A percentile compares a stretch with the other conserved stretches of the same genome.
Conservation (phyloP, 2,888 invertebrate genomes). For the Andrena flavipes region DNA sequence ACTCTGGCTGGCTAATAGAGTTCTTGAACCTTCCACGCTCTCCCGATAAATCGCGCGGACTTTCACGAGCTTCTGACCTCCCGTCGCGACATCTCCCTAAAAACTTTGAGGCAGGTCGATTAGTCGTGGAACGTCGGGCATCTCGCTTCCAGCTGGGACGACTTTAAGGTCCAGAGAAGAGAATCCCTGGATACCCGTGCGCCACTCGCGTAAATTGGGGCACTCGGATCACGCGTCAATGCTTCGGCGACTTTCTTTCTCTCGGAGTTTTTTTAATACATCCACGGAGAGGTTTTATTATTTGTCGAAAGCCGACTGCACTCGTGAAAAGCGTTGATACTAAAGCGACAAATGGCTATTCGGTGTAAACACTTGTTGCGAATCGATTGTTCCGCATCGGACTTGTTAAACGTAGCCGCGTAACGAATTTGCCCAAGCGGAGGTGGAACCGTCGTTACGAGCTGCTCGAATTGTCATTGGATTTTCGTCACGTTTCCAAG, state of each 20-base stretch:
- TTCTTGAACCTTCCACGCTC: slow-evolving; percentile 55
- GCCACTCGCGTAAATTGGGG: background rate
- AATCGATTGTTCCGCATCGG: slow-evolving; percentile 29
- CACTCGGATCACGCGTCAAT: background rate
- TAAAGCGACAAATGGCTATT: slow-evolving; percentile 15
- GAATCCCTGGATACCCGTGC: background rate
- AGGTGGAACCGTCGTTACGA: background rate
- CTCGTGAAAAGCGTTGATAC: slow-evolving; percentile 5
- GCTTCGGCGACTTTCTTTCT: background rate
- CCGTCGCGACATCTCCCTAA: background rate
- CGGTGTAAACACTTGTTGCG: slow-evolving; percentile 53
- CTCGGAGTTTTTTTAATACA: background rate
- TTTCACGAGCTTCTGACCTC: slow-evolving; percentile 14
- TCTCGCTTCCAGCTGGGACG: background rate
- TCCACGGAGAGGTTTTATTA: background rate
- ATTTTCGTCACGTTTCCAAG: background rate
- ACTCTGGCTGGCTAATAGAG: slow-evolving; percentile 53
- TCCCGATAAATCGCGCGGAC: slow-evolving; percentile 51
- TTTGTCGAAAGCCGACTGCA: background rate
- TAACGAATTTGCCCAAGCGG: slow-evolving; percentile 9
- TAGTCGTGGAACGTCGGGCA: slow-evolving; percentile 18
- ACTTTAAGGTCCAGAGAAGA: background rate
- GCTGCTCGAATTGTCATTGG: background rate
- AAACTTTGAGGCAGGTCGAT: slow-evolving; percentile 41
- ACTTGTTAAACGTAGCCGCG: slow-evolving; percentile 24